A percentile compares a stretch with the other conserved stretches of the same genome.
Conservation (phyloP, 2,888 invertebrate genomes). For the Sminthurinus aureus region DNA sequence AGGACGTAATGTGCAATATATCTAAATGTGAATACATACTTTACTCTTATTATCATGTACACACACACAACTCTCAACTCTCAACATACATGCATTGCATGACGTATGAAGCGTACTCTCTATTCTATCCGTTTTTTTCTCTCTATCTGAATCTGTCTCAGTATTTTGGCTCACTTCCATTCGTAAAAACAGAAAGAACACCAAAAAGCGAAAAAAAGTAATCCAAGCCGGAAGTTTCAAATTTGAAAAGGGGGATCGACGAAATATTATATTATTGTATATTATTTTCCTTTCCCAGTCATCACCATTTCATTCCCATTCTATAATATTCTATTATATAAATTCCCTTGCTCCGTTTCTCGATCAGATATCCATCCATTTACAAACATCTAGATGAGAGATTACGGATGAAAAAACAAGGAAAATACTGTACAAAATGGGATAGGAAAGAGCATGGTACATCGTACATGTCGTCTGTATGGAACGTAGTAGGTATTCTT, state of each 20-base stretch:
- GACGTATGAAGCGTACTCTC: no score
- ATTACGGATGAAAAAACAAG: conserved; percentile 25
- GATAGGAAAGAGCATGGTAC: neutral
- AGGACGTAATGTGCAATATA: no score
- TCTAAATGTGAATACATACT: no score
- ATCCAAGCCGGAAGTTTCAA: conserved; percentile 44
- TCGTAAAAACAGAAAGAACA: conserved; percentile 18
- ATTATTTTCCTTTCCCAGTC: conserved; percentile 34
- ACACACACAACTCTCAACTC: no score
- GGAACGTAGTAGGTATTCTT: neutral
- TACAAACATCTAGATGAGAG: neutral
- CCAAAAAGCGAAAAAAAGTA: conserved; percentile 20
- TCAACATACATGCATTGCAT: no score
- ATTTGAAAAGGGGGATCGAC: conserved; percentile 38
- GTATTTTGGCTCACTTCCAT: conserved; percentile 36
- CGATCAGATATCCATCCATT: conserved; percentile 1
- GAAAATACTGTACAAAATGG: conserved; percentile 6
- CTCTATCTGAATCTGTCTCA: neutral
- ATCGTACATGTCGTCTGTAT: no score
- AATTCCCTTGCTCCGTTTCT: conserved; percentile 37
- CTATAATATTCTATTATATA: conserved; percentile 37
- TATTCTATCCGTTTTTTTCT: no score
- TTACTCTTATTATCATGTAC: neutral
- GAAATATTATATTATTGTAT: neutral
- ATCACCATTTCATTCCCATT: conserved; percentile 31